Conservation (phyloP, 1,140 invertebrate genomes). For the Parapsyche elsis region DNA sequence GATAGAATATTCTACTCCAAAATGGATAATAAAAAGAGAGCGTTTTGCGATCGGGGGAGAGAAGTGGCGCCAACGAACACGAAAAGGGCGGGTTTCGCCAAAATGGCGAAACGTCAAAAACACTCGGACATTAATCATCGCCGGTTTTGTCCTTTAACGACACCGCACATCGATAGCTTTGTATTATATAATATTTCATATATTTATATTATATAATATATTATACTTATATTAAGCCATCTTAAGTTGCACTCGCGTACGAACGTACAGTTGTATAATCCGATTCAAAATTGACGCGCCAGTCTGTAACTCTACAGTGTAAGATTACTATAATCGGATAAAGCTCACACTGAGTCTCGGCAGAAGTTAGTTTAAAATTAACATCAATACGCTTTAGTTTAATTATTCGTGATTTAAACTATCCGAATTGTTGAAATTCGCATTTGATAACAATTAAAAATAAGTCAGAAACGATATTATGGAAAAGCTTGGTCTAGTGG, state of each 20-base stretch:
- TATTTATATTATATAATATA: no score
- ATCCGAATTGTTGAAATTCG: no score
- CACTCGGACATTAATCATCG: slow-evolving; percentile 38
- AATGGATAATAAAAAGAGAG: neutral
- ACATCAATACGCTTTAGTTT: no score
- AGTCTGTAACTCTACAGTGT: neutral
- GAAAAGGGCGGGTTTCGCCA: slow-evolving; percentile 36
- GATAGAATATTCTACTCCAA: neutral
- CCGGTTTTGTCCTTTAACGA: slow-evolving; percentile 5
- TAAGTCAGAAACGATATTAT: no score
- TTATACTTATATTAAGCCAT: no score
- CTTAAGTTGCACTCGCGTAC: no score
- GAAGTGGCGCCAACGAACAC: slow-evolving; percentile 35
- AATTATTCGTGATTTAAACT: no score
- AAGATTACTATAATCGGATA: slow-evolving; percentile 17
- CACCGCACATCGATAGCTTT: neutral
- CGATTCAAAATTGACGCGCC: no score
- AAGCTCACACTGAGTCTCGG: neutral
- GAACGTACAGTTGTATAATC: no score
- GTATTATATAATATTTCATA: no score
- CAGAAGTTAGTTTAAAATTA: no score
- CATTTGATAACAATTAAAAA: no score
- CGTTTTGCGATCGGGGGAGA: neutral
- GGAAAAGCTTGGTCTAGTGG: neutral
- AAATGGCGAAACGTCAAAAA: slow-evolving; percentile 38